phyloP scores from a whole-genome alignment of 2,888 invertebrate genomes.

The Eudasyphora cyanicolor region DNA sequence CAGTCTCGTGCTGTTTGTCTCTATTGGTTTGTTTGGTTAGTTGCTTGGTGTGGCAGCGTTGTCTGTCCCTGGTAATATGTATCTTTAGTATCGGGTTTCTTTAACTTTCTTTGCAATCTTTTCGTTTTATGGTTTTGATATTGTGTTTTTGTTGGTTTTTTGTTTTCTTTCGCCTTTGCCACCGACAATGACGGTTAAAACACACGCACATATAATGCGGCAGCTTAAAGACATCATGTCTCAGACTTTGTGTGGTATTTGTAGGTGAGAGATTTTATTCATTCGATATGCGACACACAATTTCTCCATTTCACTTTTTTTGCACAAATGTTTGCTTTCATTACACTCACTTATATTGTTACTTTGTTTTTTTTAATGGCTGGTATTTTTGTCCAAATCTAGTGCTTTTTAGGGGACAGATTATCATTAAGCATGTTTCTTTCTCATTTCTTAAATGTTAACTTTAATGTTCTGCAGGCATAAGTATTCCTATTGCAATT shows the following conservation, averaged over 20 bases:
- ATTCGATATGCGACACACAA: constrained; percentile 20
- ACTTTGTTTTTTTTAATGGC: neutral
- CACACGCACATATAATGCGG: neutral
- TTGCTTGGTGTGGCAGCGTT: neutral
- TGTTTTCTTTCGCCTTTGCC: constrained; percentile 13
- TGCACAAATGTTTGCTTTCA: constrained; percentile 14
- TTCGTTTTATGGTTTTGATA: neutral
- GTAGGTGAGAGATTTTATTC: constrained; percentile 36
- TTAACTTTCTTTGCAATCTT: constrained; percentile 43
- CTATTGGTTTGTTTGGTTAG: too few species aligned
- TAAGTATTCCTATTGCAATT: too few species aligned
- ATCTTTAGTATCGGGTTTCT: constrained; percentile 35
- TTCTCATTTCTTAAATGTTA: neutral
- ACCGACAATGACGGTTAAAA: constrained; percentile 22
- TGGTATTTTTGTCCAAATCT: neutral
- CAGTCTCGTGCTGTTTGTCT: constrained; percentile 37
- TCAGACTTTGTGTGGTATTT: constrained; percentile 1
- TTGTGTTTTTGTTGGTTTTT: too few species aligned
- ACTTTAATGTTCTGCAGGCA: neutral
- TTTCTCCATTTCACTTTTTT: constrained; percentile 37
- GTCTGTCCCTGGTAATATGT: constrained; percentile 13
- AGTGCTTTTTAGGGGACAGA: neutral
- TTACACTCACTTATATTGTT: neutral
- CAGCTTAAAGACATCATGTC: neutral
- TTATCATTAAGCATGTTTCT: neutral